Conservation (phyloP, 2,113 vertebrate genomes). For the Empidonax alnorum region DNA sequence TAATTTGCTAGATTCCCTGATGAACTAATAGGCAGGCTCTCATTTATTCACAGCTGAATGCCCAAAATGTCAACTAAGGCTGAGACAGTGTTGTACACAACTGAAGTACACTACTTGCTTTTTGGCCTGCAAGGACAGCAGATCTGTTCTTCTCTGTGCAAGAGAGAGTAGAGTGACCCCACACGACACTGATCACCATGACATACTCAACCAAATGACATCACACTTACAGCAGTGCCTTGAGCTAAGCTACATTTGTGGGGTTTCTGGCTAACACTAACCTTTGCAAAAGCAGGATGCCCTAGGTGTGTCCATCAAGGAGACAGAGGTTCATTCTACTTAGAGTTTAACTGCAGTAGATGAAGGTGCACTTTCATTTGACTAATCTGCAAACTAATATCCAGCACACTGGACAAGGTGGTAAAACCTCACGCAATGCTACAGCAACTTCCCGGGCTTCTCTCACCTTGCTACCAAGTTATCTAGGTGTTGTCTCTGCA, state of each 20-base stretch:
- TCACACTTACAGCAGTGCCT: background rate
- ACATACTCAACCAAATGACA: background rate
- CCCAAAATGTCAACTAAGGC: background rate
- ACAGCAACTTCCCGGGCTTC: background rate
- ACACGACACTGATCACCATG: background rate
- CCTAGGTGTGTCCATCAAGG: background rate
- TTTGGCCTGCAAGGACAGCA: background rate
- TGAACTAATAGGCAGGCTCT: slow-evolving; percentile 23
- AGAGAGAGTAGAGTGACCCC: background rate
- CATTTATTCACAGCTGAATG: slow-evolving; percentile 18
- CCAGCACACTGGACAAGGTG: background rate
- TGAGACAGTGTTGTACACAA: background rate
- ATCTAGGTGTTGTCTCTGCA: background rate
- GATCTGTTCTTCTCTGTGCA: background rate
- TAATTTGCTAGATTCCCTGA: slow-evolving; percentile 35
- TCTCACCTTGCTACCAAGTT: background rate
- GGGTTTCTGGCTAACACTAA: rapidly evolving
- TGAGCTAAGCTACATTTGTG: background rate
- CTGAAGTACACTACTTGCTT: background rate
- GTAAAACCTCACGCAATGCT: background rate
- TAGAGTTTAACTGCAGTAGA: background rate
- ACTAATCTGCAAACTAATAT: background rate
- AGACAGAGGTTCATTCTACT: background rate
- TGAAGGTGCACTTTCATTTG: background rate
- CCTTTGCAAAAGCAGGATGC: background rate